A percentile compares a stretch with the other conserved stretches of the same genome.
phyloP scores from a whole-genome alignment of 2,888 invertebrate genomes.

The Perdita meconis region DNA sequence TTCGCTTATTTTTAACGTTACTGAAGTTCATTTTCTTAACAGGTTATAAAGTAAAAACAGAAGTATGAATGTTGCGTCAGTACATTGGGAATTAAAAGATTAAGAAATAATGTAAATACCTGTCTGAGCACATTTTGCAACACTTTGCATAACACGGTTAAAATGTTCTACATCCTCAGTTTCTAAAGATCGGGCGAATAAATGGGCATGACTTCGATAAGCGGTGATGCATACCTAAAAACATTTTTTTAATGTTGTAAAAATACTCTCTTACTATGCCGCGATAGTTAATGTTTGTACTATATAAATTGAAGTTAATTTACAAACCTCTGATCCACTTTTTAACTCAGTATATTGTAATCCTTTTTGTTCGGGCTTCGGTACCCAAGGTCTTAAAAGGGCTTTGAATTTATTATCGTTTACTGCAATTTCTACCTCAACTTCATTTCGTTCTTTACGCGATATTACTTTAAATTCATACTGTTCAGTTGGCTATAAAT shows the following conservation, averaged over 20 bases:
- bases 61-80: too few relatives aligned
- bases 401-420: constrained; percentile 35
- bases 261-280: not conserved
- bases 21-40: too few relatives aligned
- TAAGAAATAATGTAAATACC: constrained; percentile 68
- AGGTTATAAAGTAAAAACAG: too few relatives aligned
- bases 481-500: constrained; percentile 15
- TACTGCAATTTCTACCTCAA: constrained; percentile 35
- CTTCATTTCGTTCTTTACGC: not conserved
- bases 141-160: constrained; percentile 72
- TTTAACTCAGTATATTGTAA: constrained; percentile 66
- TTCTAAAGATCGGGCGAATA: constrained; percentile 74
- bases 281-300: not conserved
- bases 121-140: constrained; percentile 73
- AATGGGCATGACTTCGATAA: constrained; percentile 63
- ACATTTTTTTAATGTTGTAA: not conserved
- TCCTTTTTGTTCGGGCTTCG: constrained; percentile 71
- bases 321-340: constrained; percentile 71
- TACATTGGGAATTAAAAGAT: too few relatives aligned
- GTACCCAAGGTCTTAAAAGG: constrained; percentile 71
- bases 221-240: constrained; percentile 73
- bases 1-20: too few relatives aligned
- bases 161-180: constrained; percentile 64
- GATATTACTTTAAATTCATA: constrained; percentile 33
- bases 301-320: not conserved